These are phyloP conservation scores for Nautilus pompilius DNA, from an alignment of 1,140 invertebrate genomes.

Conservation along the genomic window DNA sequence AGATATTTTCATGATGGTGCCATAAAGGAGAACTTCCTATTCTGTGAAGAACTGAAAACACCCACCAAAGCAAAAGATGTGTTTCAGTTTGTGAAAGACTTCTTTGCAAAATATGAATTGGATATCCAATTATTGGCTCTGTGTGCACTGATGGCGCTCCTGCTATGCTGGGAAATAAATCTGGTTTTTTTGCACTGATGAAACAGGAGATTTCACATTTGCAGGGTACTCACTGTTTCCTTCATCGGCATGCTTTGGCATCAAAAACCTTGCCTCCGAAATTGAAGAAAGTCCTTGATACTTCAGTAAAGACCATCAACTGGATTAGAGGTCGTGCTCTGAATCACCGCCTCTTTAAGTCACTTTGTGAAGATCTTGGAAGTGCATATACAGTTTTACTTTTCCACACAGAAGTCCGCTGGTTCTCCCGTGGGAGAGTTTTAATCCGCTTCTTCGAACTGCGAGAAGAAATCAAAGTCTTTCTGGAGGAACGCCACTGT, in stretches of 20 bases:
- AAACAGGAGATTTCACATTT: not conserved
- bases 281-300: not conserved
- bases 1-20: not conserved
- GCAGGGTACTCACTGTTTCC: not conserved
- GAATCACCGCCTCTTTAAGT: conserved; percentile 1
- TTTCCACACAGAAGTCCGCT: not conserved
- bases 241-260: not conserved
- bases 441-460: not conserved
- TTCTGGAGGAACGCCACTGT: not conserved
- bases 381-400: not conserved
- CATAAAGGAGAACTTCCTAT: not conserved
- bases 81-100: not conserved
- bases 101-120: not conserved
- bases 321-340: not conserved
- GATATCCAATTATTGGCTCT: not conserved
- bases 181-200: conserved; percentile 1
- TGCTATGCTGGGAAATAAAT: not conserved
- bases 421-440: not conserved
- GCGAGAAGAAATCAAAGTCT: not conserved
- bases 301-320: conserved; percentile 2
- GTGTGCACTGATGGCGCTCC: not conserved
- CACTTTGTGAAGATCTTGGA: not conserved
- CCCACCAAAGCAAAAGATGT: not conserved
- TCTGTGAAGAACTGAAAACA: not conserved
- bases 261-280: not conserved